phyloP scores from a whole-genome alignment of 2,888 invertebrate genomes.

The Automeris io region DNA sequence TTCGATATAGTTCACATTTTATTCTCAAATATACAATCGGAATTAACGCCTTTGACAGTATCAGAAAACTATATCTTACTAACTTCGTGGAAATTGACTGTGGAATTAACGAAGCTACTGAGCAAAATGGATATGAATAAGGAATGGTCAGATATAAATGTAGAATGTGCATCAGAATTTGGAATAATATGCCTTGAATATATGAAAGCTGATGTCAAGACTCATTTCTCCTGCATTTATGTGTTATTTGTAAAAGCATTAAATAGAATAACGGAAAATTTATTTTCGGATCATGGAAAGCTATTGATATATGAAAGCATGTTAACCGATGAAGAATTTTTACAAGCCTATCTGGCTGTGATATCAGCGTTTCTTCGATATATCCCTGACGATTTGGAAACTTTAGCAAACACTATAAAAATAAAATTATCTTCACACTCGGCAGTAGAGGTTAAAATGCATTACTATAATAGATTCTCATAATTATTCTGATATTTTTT shows the following conservation, averaged over 20 bases:
- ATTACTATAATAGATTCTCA: slow-evolving; percentile 20
- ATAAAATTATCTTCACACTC: slow-evolving; percentile 26
- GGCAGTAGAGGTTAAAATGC: slow-evolving; percentile 41
- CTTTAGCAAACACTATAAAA: slow-evolving; percentile 14
- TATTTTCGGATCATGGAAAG: slow-evolving; percentile 5
- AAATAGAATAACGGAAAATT: background rate
- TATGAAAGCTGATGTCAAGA: slow-evolving; percentile 38
- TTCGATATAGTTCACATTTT: slow-evolving; percentile 30
- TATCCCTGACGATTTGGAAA: slow-evolving; percentile 12
- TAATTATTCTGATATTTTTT: too few species aligned
- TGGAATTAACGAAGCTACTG: slow-evolving; percentile 28
- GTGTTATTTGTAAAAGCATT: slow-evolving; percentile 34
- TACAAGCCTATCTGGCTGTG: slow-evolving; percentile 35
- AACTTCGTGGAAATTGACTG: slow-evolving; percentile 36
- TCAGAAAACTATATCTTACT: slow-evolving; percentile 41
- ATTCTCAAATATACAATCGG: slow-evolving; percentile 25
- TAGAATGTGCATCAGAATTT: slow-evolving; percentile 27
- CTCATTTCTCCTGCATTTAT: slow-evolving; percentile 42
- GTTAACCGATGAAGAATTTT: slow-evolving; percentile 29
- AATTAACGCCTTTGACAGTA: slow-evolving; percentile 27
- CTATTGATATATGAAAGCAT: slow-evolving; percentile 27
- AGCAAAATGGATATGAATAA: slow-evolving; percentile 16
- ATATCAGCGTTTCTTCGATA: slow-evolving; percentile 20
- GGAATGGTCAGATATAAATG: slow-evolving; percentile 22
- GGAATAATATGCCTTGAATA: slow-evolving; percentile 32